Evolutionary conservation across 2,888 invertebrate species (phyloP), one percentile per base, ranked within the genome.

Genomic region (Heliconius ethilla): DNA sequence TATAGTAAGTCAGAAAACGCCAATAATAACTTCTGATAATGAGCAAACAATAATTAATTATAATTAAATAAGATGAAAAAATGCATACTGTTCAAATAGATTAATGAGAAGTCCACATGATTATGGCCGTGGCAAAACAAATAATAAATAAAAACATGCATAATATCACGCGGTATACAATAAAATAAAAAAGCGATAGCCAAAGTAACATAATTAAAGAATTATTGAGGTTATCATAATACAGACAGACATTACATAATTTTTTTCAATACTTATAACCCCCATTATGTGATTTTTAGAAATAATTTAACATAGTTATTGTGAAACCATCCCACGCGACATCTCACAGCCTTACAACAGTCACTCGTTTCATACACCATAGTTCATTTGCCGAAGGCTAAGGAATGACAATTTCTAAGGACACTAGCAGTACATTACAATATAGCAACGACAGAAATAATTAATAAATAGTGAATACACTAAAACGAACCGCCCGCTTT

Each of bases 331-430:
- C 86, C 87, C 89, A 91, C 89, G 88, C 89, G 87, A 86, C 88
- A 88, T 88, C 90, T 94, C 94, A 94, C 94, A 94, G 94, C 94
- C 94, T 91, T 90, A 85, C 93, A 90, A 90, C 90, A 93, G 91
- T 92, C 92, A 90, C 89, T 89, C 89, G 89, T 87, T 91, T 91
- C 90, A 90, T 91, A 90, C 90, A 90, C 90, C 83, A 86, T 76
- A 85, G 79, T 85, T 88, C 90, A 22, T 67, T 37, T 89, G 87
- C 89, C 88, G 86, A 78, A 85, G 87, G 87, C 89, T 87, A 89
- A 91, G 92, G 93, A 93, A 93, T 93, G 93, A 92, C 87, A 87
- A 87, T 86, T n/a, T 69, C 40, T 69, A 69, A 69, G 67, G 67
- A 69, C n/a, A 69, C 37, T 69, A 69, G 37, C 25, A 75, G 25